Evolutionary conservation across 1,140 invertebrate species (phyloP), one percentile per base, ranked within the genome.

Genomic region (Stratiolaelaps scimitus): DNA sequence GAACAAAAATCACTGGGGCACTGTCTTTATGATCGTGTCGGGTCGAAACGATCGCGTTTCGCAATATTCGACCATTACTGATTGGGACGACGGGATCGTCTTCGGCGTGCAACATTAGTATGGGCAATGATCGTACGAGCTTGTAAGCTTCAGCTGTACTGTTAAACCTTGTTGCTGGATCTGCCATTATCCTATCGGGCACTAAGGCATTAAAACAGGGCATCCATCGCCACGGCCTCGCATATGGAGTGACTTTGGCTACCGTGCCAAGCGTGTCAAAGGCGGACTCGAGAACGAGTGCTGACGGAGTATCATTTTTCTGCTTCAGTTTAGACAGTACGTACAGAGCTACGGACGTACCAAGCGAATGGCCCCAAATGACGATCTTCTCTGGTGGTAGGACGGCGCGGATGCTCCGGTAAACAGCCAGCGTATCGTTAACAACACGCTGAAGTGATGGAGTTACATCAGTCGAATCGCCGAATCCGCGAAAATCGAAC

Each of bases 401-500:
- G 15, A 48, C n/a, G 10, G 66, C 20, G 23, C 56, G 66, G 2
- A 68, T 17, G 43, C 67, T 67, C 15, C 26, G 1, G 40, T 68
- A 68, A 7, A 67, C 67, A 10, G 66, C 46, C 17, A 26, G 23
- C 7, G 44, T 19, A 30, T 68, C 67, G 26, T 60, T 56, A 20
- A 68, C 66, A 23, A 68, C 65, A n/a, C 67, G 65, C 10, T 29
- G 2, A 19, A 43, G 23, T 43, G 26, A 48, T 7, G 67, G 67
- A 2, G 30, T 30, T n/a, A 20, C 43, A 40, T 67, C 43, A 13
- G 67, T 67, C 15, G 67, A 68, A 28, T 68, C 67, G 2, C 67
- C 67, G 28, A 68, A 68, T 15, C 67, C 67, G 1, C 67, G 7
- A 26, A 67, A 68, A 44, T 68, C 67, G 20, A 68, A 46, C 10